Conservation (phyloP, 2,113 vertebrate species). For the Dipodomys ordii region DNA sequence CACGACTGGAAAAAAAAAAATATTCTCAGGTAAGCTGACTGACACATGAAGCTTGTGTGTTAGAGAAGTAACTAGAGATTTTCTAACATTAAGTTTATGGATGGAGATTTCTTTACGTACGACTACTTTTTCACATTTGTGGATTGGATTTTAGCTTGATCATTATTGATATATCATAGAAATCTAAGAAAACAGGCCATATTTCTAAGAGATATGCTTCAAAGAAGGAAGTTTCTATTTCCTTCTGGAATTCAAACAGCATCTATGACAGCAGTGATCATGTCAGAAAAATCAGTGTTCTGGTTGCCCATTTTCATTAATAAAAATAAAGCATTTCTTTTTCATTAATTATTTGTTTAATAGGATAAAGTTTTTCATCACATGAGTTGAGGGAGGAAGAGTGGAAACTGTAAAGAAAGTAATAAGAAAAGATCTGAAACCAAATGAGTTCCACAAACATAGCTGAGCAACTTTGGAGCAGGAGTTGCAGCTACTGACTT, state of each 20-base stretch:
- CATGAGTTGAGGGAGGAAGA: not conserved
- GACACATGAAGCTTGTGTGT: not conserved
- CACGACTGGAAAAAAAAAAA: too few species aligned
- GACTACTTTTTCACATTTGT: not conserved
- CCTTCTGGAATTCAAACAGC: not conserved
- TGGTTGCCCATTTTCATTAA: not conserved
- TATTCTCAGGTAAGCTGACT: not conserved
- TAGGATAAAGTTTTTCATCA: not conserved
- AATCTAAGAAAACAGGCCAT: not conserved
- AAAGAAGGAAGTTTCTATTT: constrained; percentile 7
- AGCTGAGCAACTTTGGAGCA: not conserved
- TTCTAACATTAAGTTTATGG: constrained; percentile 7
- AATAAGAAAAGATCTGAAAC: constrained; percentile 1
- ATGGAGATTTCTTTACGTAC: not conserved
- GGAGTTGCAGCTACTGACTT: not conserved
- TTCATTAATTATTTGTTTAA: not conserved
- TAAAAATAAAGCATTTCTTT: not conserved
- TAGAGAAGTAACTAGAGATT: constrained; percentile 3
- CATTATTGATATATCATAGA: not conserved
- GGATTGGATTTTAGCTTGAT: not conserved
- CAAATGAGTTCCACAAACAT: not conserved
- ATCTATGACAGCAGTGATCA: not conserved
- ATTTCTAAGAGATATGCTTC: constrained; percentile 25
- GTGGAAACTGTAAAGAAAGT: constrained; percentile 14
- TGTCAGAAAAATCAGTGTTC: not conserved